Percentiles rank a stretch among this genome's conserved stretches.
These are phyloP conservation scores for Plutomurus gul DNA, from an alignment of 1,140 invertebrate genomes.

Conservation along the genomic window DNA sequence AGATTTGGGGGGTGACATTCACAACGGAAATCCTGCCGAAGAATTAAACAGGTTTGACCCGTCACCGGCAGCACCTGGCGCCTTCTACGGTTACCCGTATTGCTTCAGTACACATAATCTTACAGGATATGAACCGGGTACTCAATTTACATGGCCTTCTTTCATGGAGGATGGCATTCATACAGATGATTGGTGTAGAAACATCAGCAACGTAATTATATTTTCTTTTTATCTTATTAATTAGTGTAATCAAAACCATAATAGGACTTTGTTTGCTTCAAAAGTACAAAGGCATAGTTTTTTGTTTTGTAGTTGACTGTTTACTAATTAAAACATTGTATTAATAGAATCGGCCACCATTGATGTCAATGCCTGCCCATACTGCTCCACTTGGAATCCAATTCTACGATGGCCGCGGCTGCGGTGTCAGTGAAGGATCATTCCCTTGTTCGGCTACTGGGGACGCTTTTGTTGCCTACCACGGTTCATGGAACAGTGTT, in stretches of 20 bases:
- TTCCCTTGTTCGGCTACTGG: slow-evolving; percentile 41
- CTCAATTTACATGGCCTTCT: slow-evolving; percentile 44
- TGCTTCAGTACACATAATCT: slow-evolving; percentile 40
- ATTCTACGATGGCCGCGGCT: slow-evolving; percentile 22
- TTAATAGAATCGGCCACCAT: slow-evolving; percentile 41
- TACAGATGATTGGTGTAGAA: slow-evolving; percentile 49
- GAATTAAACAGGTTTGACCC: slow-evolving; percentile 46
- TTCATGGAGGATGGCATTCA: slow-evolving; percentile 47
- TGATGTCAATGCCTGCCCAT: slow-evolving; percentile 41
- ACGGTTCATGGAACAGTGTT: slow-evolving; percentile 41
- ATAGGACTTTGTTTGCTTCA: slow-evolving; percentile 14
- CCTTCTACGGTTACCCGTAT: slow-evolving; percentile 51
- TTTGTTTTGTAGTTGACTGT: slow-evolving; percentile 35
- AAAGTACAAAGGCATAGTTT: background rate
- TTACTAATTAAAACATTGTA: background rate
- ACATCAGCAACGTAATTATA: slow-evolving; percentile 35
- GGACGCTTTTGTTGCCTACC: slow-evolving; percentile 42
- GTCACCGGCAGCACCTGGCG: slow-evolving; percentile 15
- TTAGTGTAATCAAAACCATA: slow-evolving; percentile 2
- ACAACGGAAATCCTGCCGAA: slow-evolving; percentile 48
- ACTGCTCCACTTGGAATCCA: slow-evolving; percentile 41
- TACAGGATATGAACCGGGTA: background rate
- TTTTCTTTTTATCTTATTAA: slow-evolving; percentile 6
- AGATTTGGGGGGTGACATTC: slow-evolving; percentile 50
- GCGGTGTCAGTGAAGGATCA: slow-evolving; percentile 11